Base-by-base conservation (phyloP, 2,797 vertebrate species). In the Pseudomugil gertrudae region DNA sequence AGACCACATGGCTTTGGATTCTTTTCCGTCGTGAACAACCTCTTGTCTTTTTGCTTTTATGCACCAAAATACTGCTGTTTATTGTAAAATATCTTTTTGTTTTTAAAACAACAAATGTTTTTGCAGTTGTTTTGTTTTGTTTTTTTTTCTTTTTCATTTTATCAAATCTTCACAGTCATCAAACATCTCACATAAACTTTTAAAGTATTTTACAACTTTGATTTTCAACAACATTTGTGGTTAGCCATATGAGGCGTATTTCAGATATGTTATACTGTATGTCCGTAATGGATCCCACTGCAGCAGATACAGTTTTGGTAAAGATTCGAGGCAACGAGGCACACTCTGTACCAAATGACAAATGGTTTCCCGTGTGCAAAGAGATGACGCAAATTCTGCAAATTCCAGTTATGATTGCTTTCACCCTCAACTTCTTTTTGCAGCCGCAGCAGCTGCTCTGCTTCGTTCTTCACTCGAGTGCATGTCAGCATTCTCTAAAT, bases 371-470 rank as follows among this genome's bases (percentile, higher is more conserved):
- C 48, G 48, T 50, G 64, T 64, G 48, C 14, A 29, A 32, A 77
- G 33, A 71, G 75, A 75, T 55, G 47, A 72, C 35, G 62, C 47
- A 53, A 58, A 64, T n/a, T 57, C 61, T 68, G 64, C 63, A 56
- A 69, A 15, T 32, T 47, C 26, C 59, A 64, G 29, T 19, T 30
- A 50, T 32, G 43, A 24, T 54, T 35, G 48, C 57, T 30, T 61
- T 43, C 40, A 30, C 70, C 54, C 76, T 24, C 4, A 56, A 33
- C n/a, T 69, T 74, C 13, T 26, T 26, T 48, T 24, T 66, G 54
- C n/a, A n/a, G 78, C 72, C 63, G 61, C 67, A 33, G 50, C 63
- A 21, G 57, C 40, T 57, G 36, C 72, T 63, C 35, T 6, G 33
- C 57, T 50, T 63, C 57, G 10, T 17, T 66, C 47, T 33, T 57